phyloP scores from a whole-genome alignment of 2,113 vertebrate genomes.

The Telmatochromis sp. region DNA sequence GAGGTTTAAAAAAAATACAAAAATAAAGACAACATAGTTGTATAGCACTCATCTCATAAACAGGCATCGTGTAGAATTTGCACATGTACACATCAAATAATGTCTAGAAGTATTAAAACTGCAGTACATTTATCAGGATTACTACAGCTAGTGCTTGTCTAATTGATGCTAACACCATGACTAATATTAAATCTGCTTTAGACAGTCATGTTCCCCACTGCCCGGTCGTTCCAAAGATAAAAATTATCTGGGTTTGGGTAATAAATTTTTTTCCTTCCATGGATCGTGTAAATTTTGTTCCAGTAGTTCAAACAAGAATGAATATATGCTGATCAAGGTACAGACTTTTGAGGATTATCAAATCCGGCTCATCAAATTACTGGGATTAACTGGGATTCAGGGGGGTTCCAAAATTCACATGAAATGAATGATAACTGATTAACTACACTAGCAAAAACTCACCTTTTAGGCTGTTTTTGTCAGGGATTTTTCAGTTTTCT shows the following conservation, averaged over 20 bases:
- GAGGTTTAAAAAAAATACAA: not conserved
- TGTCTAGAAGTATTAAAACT: not conserved
- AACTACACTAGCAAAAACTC: not conserved
- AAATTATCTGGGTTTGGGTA: not conserved
- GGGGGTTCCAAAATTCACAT: not conserved
- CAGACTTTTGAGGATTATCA: not conserved
- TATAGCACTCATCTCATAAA: not conserved
- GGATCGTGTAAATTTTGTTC: not conserved
- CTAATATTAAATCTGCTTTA: not conserved
- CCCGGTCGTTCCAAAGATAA: not conserved
- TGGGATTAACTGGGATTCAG: not conserved
- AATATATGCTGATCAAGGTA: not conserved
- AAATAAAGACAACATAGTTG: not conserved
- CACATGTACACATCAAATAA: not conserved
- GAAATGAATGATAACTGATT: not conserved
- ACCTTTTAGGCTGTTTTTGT: not conserved
- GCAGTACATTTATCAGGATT: not conserved
- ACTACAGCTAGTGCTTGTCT: not conserved
- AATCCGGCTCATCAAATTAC: not conserved
- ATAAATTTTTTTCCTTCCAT: not conserved
- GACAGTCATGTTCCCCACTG: not conserved
- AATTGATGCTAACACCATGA: not conserved
- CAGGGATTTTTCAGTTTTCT: not conserved
- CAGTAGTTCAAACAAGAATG: not conserved
- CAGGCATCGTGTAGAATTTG: not conserved